Evolutionary conservation across 2,113 vertebrate genomes (phyloP).

Genomic region (Lampris incognitus): DNA sequence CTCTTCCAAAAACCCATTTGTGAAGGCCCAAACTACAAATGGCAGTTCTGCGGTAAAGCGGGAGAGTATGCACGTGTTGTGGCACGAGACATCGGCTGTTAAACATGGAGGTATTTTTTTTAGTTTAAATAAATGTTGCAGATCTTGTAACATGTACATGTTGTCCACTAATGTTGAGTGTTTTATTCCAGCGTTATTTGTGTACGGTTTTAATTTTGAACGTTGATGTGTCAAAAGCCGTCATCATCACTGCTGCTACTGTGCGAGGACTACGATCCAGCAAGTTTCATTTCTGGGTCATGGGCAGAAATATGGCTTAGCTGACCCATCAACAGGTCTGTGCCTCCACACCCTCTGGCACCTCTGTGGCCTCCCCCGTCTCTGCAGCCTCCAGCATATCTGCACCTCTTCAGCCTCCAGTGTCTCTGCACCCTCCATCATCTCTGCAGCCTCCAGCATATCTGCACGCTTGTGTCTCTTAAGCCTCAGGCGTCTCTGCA

Average conservation of each 20-base stretch:
- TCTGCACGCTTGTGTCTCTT: background rate
- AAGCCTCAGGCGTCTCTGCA: background rate
- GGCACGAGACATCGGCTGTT: background rate
- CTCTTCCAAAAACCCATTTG: background rate
- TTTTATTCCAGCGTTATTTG: background rate
- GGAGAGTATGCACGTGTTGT: background rate
- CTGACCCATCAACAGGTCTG: no score
- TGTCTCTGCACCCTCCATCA: no score
- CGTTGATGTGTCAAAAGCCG: background rate
- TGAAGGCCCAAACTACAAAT: background rate
- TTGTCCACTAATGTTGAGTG: background rate
- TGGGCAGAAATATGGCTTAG: background rate
- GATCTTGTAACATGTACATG: background rate
- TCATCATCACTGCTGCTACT: background rate
- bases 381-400: no score
- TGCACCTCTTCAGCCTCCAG: no score
- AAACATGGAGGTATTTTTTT: slow-evolving; percentile 5
- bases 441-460: no score
- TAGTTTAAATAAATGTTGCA: background rate
- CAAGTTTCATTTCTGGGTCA: background rate
- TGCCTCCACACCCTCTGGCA: no score
- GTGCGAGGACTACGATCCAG: background rate
- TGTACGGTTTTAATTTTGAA: background rate
- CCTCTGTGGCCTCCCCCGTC: no score
- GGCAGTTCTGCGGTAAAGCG: background rate